Base-by-base conservation (phyloP, 2,113 vertebrate species). In the Dromaius novaehollandiae region DNA sequence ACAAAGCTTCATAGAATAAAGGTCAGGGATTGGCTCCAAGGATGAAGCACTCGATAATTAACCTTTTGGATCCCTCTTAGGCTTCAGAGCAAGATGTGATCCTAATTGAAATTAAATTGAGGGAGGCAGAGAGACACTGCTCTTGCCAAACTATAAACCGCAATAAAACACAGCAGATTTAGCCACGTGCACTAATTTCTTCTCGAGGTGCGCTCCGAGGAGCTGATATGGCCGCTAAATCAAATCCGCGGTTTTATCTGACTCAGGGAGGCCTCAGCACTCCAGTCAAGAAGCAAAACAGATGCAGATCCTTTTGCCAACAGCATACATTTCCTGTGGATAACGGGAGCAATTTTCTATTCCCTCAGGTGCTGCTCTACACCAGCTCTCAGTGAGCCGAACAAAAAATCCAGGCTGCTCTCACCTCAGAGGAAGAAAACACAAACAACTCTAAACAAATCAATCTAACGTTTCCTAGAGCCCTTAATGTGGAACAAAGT, bases 361-460 rank as follows among this genome's bases (percentile, higher is more conserved):
- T 95, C 96, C 95, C 91, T 93, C 85, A 85, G 90, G 97, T 96
- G 69, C 92, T 91, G 87, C 71, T 97, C 79, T 82, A 44, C 70
- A 13, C 86, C 90, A 89, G 81, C 80, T 93, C 94, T 97, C 92
- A 92, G 93, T 66, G 75, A 92, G 95, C 83, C 90, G 96, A 92
- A 97, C 97, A 95, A 97, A 97, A 97, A 94, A 91, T 95, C 85
- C 50, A 88, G 90, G 66, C 76, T 96, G 95, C 90, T 97, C 88
- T 93, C 68, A 84, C 92, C 91, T 96, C 63, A 86, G 58, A 95
- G 38, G 79, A 68, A 95, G 65, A 96, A 95, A 97, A 97, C 96
- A 97, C 89, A 96, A 97, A 38, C 38, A 38, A 93, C 69, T 97
- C 97, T 97, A 97, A 98, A 97, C 97, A 98, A 97, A 97, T 97